Evolutionary conservation across 2,113 vertebrate genomes (phyloP), one percentile per base, ranked within the genome.

Genomic region (Tor tambroides): DNA sequence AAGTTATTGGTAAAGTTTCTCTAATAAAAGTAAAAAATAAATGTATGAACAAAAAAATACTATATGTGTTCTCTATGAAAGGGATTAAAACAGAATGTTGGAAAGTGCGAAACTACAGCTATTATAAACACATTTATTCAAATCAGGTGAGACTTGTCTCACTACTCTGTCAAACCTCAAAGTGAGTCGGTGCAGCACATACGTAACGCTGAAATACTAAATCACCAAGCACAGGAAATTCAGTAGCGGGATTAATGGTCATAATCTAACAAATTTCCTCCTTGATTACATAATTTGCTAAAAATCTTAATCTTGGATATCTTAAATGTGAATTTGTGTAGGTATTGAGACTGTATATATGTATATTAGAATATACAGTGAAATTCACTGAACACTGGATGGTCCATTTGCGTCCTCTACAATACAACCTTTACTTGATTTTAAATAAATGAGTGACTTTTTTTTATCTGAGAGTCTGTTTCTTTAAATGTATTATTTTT

Each of bases 1-100:
- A 28, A 54, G 69, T 77, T 4, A 23, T 15, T 21, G 63, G 51
- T 38, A 15, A 12, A 85, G 35, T 23, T 49, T 49, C 41, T 56
- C 6, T 46, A 21, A 86, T 10, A 43, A 8, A 77, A 7, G 51
- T 46, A 71, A 72, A 35, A 83, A 63, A 83, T 19, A 67, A 83
- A 82, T 7, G 61, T 80, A 41, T 83, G 71, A 72, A 80, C 63
- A 72, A 75, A 86, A 87, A 43, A 84, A 89, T 76, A 75, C 49
- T 59, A 11, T 49, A 23, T 80, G 38, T 10, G 6, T 28, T 77
- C 28, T 76, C 56, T 65, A 35, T 17, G 43, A n/a, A 76, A 83
- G n/a, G 17, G n/a, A 67, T 26, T 76, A 15, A 78, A 32, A 51
- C 5, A 49, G 28, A 28, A 61, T 75, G 67, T 74, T 4, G 4